Evolutionary conservation across 2,888 invertebrate species (phyloP).

Genomic region (Eueremaeus valkanovi): DNA sequence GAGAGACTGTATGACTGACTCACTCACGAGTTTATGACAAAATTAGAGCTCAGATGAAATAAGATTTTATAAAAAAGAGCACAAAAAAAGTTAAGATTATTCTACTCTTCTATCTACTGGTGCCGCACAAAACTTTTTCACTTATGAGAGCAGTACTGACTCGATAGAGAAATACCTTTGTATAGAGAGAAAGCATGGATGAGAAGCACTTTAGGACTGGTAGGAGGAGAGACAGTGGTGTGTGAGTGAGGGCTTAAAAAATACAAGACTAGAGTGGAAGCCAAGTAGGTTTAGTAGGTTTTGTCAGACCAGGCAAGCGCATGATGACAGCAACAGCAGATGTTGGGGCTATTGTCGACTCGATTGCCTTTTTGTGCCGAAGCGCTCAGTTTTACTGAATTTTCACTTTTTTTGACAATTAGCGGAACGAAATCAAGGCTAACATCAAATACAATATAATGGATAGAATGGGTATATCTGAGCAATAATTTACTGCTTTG

Average conservation of each 20-base stretch:
- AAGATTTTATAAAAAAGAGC: not conserved
- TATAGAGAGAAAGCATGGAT: not conserved
- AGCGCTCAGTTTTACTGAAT: not conserved
- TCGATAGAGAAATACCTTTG: conserved; percentile 20
- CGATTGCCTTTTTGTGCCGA: conserved; percentile 18
- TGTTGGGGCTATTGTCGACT: conserved; percentile 23
- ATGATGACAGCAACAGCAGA: not conserved
- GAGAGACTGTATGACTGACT: not conserved
- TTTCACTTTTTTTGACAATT: conserved; percentile 8
- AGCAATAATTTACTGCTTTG: not conserved
- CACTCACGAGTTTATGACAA: conserved; percentile 4
- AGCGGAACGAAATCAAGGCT: conserved; percentile 29
- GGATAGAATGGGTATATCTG: not conserved
- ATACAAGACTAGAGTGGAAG: not conserved
- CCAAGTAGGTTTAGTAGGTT: conserved; percentile 22
- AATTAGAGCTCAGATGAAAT: not conserved
- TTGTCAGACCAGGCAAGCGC: conserved; percentile 23
- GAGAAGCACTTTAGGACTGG: not conserved
- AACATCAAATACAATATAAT: not conserved
- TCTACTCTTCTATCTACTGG: not conserved
- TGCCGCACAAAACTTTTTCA: conserved; percentile 2
- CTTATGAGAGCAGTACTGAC: conserved; percentile 12
- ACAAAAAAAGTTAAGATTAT: not conserved
- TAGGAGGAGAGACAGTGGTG: conserved; percentile 22
- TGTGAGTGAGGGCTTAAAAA: not conserved